A percentile compares a stretch with the other conserved stretches of the same genome.
Conservation (phyloP, 2,797 vertebrate species). For the Pseudomugil tenellus region DNA sequence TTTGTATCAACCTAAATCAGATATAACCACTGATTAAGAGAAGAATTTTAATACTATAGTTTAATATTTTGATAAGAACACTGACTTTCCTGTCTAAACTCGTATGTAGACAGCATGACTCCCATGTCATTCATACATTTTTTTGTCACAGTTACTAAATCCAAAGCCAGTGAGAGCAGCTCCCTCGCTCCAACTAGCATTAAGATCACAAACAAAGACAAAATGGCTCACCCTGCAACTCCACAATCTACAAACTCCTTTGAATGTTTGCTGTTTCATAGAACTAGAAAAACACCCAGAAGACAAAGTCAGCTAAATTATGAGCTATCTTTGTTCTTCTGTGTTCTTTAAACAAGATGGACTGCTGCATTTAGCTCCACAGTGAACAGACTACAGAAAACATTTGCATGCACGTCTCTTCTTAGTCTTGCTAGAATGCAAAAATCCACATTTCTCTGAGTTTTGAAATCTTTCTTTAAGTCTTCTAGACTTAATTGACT, state of each 20-base stretch:
- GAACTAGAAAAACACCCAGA: not conserved
- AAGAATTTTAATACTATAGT: conserved; percentile 4
- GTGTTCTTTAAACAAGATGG: not conserved
- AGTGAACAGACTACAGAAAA: not conserved
- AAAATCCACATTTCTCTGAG: conserved; percentile 13
- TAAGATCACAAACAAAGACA: not conserved
- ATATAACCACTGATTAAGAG: not conserved
- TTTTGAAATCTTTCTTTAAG: not conserved
- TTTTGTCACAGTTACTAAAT: not conserved
- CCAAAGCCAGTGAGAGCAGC: not conserved
- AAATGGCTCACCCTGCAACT: not conserved
- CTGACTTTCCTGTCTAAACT: not conserved
- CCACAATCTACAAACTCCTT: not conserved
- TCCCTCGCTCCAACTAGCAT: conserved; percentile 11
- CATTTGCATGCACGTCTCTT: not conserved
- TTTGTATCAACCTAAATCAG: not conserved
- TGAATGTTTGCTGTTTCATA: not conserved
- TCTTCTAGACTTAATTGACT: conserved; percentile 8
- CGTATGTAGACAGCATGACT: not conserved
- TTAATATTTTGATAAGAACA: conserved; percentile 2
- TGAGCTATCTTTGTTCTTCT: not conserved
- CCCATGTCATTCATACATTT: not conserved
- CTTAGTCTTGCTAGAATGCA: not conserved
- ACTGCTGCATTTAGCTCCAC: not conserved
- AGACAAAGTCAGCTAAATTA: not conserved